Conservation (phyloP, 1,140 invertebrate species). For the Magallana angulata region DNA sequence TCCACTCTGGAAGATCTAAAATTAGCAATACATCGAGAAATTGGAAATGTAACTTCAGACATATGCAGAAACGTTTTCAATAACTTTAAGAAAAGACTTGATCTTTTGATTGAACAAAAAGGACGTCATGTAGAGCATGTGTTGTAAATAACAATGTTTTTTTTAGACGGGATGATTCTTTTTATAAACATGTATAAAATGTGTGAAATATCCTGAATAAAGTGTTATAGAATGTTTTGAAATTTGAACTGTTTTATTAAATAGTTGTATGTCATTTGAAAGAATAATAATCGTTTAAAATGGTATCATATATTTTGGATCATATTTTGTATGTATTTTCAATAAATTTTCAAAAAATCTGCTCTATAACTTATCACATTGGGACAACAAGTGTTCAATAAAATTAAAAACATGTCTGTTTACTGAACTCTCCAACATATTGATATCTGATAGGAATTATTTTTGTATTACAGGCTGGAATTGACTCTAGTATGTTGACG, state of each 20-base stretch:
- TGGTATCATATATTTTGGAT: no score
- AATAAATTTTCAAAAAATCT: no score
- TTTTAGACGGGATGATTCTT: background rate
- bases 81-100: background rate
- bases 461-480: constrained; percentile 28
- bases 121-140: background rate
- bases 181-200: background rate
- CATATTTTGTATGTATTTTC: no score
- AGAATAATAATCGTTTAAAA: no score
- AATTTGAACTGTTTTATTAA: no score
- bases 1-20: background rate
- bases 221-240: background rate
- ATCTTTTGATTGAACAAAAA: background rate
- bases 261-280: no score
- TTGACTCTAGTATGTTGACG: background rate
- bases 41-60: background rate
- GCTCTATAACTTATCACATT: no score
- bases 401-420: no score
- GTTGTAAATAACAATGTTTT: background rate
- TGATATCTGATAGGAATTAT: background rate
- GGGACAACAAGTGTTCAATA: no score
- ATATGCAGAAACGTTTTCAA: background rate
- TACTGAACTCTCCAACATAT: no score
- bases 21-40: background rate
- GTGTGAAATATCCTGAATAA: background rate